Conservation (phyloP, 2,113 vertebrate species). For the Menura novaehollandiae region DNA sequence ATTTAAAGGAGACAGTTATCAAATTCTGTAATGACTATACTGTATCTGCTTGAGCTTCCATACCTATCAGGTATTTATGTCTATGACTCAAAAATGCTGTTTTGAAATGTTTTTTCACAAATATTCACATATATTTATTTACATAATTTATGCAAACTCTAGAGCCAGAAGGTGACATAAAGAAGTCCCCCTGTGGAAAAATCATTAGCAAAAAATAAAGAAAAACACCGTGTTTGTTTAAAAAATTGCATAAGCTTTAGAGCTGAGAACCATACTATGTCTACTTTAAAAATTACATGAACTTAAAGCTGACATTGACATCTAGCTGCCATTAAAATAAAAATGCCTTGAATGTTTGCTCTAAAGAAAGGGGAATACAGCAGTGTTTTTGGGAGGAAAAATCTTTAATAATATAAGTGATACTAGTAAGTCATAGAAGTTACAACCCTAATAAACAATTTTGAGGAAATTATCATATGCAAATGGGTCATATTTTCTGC, state of each 20-base stretch:
- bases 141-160: background rate
- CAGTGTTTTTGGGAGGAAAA: background rate
- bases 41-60: background rate
- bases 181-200: background rate
- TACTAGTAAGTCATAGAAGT: background rate
- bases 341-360: background rate
- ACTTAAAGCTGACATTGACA: background rate
- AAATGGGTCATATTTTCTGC: background rate
- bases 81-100: accelerated
- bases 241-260: background rate
- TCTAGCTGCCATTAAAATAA: background rate
- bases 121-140: background rate
- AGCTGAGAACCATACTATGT: background rate
- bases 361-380: background rate
- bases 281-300: background rate
- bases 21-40: background rate
- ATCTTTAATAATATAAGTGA: background rate
- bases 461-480: background rate
- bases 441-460: background rate
- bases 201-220: background rate
- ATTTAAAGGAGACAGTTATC: background rate
- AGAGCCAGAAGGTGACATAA: background rate
- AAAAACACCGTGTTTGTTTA: background rate
- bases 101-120: background rate
- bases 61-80: background rate